Percentiles rank a stretch among this genome's conserved stretches.
phyloP scores from a whole-genome alignment of 2,113 vertebrate species.

The Coracopsis vasa region DNA sequence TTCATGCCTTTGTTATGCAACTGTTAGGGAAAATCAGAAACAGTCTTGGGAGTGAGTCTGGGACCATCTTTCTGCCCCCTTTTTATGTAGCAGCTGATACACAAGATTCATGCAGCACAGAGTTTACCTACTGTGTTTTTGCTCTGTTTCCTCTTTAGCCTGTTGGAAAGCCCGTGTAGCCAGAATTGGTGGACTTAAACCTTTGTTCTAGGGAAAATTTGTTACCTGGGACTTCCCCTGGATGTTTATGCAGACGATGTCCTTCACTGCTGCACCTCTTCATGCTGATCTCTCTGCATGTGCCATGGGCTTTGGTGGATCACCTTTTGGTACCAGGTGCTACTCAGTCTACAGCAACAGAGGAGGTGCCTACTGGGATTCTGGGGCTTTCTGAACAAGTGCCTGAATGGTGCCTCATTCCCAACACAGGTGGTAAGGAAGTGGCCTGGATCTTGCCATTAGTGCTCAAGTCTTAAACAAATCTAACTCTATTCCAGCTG shows the following conservation, averaged over 20 bases:
- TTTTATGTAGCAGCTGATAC: background rate
- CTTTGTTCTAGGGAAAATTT: background rate
- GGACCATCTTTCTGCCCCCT: background rate
- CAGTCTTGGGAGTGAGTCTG: background rate
- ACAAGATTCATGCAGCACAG: background rate
- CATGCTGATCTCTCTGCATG: fast-evolving
- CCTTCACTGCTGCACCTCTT: background rate
- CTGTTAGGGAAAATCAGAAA: background rate
- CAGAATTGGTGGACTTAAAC: background rate
- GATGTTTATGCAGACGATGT: background rate
- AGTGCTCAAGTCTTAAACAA: background rate
- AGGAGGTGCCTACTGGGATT: background rate
- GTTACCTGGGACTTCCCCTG: background rate
- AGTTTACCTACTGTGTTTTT: background rate
- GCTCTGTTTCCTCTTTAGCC: background rate
- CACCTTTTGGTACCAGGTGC: background rate
- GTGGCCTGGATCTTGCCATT: background rate
- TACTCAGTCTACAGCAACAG: background rate
- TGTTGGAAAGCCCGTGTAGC: background rate
- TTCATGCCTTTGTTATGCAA: background rate
- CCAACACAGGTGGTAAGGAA: background rate
- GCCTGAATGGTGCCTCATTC: background rate
- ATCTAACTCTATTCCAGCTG: background rate
- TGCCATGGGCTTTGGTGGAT: fast-evolving
- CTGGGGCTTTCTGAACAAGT: background rate